Base-by-base conservation (phyloP, 2,113 vertebrate species). In the Merops nubicus region DNA sequence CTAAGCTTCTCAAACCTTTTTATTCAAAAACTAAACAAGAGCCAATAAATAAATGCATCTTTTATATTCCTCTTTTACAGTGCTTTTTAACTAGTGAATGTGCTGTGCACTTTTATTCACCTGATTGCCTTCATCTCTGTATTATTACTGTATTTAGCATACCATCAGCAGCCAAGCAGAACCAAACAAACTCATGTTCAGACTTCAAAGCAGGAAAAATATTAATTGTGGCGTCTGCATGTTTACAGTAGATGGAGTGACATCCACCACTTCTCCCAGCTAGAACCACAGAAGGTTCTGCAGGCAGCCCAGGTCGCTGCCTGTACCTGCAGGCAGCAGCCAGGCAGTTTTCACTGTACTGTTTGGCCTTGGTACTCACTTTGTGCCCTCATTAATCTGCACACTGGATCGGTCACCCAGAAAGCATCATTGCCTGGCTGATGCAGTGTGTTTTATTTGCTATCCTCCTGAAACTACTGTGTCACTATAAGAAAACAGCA, bases 101-200 rank as follows among this genome's bases (percentile, higher is more conserved):
- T 67, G 82, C 89, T 76, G 77, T 94, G 95, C 79, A 70, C 96
- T 96, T 93, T 85, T 76, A 84, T 95, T 93, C 97, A 97, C 95
- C 94, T 95, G 97, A 96, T n/a, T 90, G 96, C 79, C 83, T 36
- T 85, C 76, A 93, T 84, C 93, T 93, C 56, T 86, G 78, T 80
- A 94, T 93, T 97, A 94, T 69, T 81, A 94, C 93, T 93, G 91
- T 86, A 96, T 96, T 98, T 97, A 97, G 97, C 97, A 97, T 98
- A 97, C 96, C 96, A 95, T 98, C 97, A 97, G 93, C 97, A 97
- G 94, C 97, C 97, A 98, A 98, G 98, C 97, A 97, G 98, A 98
- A 98, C 97, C 98, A 98, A 98, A 98, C 98, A 98, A 98, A 98
- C 89, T 96, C 96, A 94, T 83, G 85, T 77, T 95, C 97, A 97